These are phyloP conservation scores for Melinaea menophilus DNA, from an alignment of 2,888 invertebrate species.

Conservation along the genomic window DNA sequence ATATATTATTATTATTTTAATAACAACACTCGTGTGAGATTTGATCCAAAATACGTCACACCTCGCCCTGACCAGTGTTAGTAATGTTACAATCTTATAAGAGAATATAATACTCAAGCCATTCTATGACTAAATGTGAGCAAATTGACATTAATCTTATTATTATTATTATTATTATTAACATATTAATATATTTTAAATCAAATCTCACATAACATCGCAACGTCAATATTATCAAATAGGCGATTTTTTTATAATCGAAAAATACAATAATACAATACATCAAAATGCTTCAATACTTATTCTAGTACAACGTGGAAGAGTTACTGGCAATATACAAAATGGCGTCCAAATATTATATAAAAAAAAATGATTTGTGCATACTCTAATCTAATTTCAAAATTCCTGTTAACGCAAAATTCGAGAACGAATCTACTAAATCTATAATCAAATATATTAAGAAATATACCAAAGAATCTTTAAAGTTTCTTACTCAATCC, in stretches of 20 bases:
- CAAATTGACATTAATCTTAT: constrained; percentile 23
- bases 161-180: constrained; percentile 8
- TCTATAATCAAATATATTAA: too few species aligned
- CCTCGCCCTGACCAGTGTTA: too few species aligned
- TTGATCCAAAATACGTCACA: neutral
- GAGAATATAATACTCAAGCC: constrained; percentile 16
- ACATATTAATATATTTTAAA: constrained; percentile 7
- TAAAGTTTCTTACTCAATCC: too few species aligned
- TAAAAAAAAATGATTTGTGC: constrained; percentile 35
- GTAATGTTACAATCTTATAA: too few species aligned
- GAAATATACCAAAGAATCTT: too few species aligned
- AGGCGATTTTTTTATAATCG: constrained; percentile 27
- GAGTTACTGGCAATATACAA: constrained; percentile 47
- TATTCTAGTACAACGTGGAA: constrained; percentile 46
- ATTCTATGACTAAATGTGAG: constrained; percentile 19
- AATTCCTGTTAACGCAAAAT: neutral
- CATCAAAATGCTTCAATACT: constrained; percentile 50
- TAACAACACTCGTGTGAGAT: neutral
- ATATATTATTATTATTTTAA: neutral
- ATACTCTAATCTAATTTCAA: constrained; percentile 10
- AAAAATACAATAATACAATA: constrained; percentile 39
- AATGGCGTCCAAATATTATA: constrained; percentile 33
- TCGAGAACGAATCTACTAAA: constrained; percentile 4
- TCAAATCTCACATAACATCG: constrained; percentile 14
- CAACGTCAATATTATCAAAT: constrained; percentile 17